Evolutionary conservation across 2,888 invertebrate genomes (phyloP), one percentile per base, ranked within the genome.

Genomic region (Mamestra brassicae): DNA sequence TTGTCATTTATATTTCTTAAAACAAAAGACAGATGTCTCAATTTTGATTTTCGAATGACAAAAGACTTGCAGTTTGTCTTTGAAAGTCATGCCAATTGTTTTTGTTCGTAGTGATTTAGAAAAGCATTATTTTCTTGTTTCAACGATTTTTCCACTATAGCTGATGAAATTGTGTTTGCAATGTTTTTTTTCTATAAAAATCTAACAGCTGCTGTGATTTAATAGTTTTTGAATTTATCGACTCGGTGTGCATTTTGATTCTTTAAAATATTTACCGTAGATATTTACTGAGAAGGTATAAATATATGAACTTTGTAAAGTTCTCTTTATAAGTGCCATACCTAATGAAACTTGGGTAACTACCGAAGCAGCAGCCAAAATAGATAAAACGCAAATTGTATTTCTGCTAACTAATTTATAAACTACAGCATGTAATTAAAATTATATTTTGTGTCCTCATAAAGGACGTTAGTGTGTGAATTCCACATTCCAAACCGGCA

Each of bases 21-120:
- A 80, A 74, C 65, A 64, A 75, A 85, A 72, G 42, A 72, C 50
- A 70, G 10, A 62, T 42, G 73, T 73, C 57, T 76, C 54, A 57
- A 74, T 67, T 73, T 75, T 68, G 34, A 84, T 77, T 79, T 76
- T 68, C 55, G 38, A 63, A 71, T 75, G 73, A 73, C 79, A 72
- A 74, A 65, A 69, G 26, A 71, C 47, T 47, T 34, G 47, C 58
- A 62, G 26, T 68, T 68, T 71, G 67, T 78, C 80, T 78, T 80
- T 78, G 74, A 66, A 74, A 70, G 38, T 57, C 57, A 47, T 80
- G 80, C 76, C 79, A 81, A 80, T 74, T 74, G 63, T 65, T 69
- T 71, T 72, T 55, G 45, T 52, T 77, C 2, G 42, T 45, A 58
- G 42, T 54, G 36, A 57, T 78, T 78, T 70, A 52, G 34, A 70